Percentiles rank a stretch among this genome's conserved stretches.
Conservation (phyloP, 2,797 vertebrate genomes). For the Fistularia commersonii region DNA sequence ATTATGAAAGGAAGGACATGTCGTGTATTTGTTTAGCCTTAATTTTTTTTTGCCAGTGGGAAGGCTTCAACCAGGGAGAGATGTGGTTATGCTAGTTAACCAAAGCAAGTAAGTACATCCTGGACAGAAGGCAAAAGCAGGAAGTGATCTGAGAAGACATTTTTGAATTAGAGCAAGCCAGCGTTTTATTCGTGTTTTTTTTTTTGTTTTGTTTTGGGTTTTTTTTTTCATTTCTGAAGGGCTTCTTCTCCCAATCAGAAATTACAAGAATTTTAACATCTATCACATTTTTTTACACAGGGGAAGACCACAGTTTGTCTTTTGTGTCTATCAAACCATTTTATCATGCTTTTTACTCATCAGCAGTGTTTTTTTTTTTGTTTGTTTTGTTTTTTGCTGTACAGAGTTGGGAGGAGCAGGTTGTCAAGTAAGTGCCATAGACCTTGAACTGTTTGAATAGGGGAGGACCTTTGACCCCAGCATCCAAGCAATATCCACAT, state of each 20-base stretch:
- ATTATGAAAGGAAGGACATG: slow-evolving; percentile 4
- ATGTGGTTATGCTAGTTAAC: slow-evolving; percentile 69
- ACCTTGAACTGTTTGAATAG: slow-evolving; percentile 88
- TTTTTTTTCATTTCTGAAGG: slow-evolving; percentile 67
- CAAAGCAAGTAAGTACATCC: slow-evolving; percentile 80
- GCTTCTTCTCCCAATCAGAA: slow-evolving; percentile 75
- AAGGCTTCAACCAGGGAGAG: slow-evolving; percentile 2
- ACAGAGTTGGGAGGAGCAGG: slow-evolving; percentile 65
- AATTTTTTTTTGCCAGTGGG: slow-evolving; percentile 8
- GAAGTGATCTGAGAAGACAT: slow-evolving; percentile 43
- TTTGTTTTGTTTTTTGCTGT: slow-evolving; percentile 36
- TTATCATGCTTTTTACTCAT: slow-evolving; percentile 65
- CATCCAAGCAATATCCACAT: slow-evolving; percentile 83
- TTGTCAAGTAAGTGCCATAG: slow-evolving; percentile 84
- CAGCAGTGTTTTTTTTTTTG: slow-evolving; percentile 31
- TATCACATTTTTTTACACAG: slow-evolving; percentile 66
- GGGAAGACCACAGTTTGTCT: slow-evolving; percentile 80
- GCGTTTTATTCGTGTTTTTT: slow-evolving; percentile 27
- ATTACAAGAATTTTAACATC: slow-evolving; percentile 78
- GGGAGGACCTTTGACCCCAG: slow-evolving; percentile 62
- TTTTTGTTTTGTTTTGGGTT: slow-evolving; percentile 17
- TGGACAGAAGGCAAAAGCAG: slow-evolving; percentile 58
- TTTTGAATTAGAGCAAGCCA: slow-evolving; percentile 18
- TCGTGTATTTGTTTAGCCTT: slow-evolving; percentile 52
- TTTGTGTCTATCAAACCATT: slow-evolving; percentile 68